phyloP scores from a whole-genome alignment of 2,888 invertebrate species.

The Catocala fraxini region DNA sequence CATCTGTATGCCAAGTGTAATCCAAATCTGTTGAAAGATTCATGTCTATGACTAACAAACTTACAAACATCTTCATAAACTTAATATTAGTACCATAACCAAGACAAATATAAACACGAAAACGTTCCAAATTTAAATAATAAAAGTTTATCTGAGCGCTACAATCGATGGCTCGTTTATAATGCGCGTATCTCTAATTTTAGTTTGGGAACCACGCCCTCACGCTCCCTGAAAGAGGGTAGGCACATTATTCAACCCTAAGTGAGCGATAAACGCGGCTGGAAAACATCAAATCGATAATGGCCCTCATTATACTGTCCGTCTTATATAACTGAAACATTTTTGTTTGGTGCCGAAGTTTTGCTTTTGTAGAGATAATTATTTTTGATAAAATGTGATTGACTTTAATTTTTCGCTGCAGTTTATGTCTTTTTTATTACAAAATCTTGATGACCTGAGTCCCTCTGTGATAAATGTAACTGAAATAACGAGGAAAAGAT shows the following conservation, averaged over 20 bases:
- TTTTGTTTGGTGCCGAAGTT: conserved; percentile 24
- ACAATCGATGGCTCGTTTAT: conserved; percentile 34
- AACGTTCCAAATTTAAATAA: background rate
- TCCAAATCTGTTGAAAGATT: no score
- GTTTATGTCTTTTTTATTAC: background rate
- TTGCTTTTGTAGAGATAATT: conserved; percentile 12
- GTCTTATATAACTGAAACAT: conserved; percentile 36
- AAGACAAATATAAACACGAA: no score
- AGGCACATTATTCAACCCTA: conserved; percentile 49
- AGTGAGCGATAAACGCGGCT: conserved; percentile 51
- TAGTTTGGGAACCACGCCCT: conserved; percentile 27
- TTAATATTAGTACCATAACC: no score
- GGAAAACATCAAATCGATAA: conserved; percentile 55
- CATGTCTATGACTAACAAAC: no score
- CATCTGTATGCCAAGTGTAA: no score
- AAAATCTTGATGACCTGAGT: no score
- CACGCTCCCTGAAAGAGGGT: conserved; percentile 23
- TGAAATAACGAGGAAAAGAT: no score
- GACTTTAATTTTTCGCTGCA: background rate
- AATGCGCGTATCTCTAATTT: conserved; percentile 41
- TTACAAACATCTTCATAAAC: no score
- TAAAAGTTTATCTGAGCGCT: background rate
- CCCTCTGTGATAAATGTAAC: no score
- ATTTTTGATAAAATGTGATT: conserved; percentile 7
- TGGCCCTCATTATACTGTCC: conserved; percentile 44